Evolutionary conservation across 2,888 invertebrate species (phyloP), one percentile per base, ranked within the genome.

Genomic region (Colostygia pectinataria): DNA sequence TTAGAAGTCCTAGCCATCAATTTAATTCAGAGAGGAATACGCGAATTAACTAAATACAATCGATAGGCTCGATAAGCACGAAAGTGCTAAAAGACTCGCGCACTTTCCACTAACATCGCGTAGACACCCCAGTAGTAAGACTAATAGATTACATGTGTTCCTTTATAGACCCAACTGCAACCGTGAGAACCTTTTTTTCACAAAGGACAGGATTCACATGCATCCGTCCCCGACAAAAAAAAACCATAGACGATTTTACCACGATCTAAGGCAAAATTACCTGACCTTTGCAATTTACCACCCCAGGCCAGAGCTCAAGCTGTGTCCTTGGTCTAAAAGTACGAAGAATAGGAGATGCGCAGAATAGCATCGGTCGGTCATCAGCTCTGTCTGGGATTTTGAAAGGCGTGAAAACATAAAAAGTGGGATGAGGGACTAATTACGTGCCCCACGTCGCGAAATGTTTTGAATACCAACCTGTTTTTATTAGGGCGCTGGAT

Each of bases 141-240:
- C 69, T 75, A 57, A 58, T n/a, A n/a, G n/a, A 69, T 53, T 67
- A 71, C 77, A 81, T 82, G 77, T 78, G 76, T 66, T 57, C 59
- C 62, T 70, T 74, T 77, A 69, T 68, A 68, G 67, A 71, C 31
- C 65, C 59, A 63, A 71, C 65, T 66, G 58, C 53, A 37, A 80
- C 69, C 82, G 83, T 83, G 84, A 80, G 85, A 86, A 81, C 61
- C 57, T 70, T 80, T 86, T 83, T 80, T 81, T 78, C 40, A 55
- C 55, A 49, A 53, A 49, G 45, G 48, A 46, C 66, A 73, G 70
- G 68, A 39, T 75, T 73, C 75, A 78, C 74, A 74, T 76, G 80
- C 76, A 81, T 68, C 70, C 67, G 67, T 67, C 61, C 4, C 60
- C 49, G 61, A 71, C 53, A 73, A 75, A 80, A 74, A 81, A 81